Conservation (phyloP, 2,113 vertebrate genomes). For the Amazona guildingii region DNA sequence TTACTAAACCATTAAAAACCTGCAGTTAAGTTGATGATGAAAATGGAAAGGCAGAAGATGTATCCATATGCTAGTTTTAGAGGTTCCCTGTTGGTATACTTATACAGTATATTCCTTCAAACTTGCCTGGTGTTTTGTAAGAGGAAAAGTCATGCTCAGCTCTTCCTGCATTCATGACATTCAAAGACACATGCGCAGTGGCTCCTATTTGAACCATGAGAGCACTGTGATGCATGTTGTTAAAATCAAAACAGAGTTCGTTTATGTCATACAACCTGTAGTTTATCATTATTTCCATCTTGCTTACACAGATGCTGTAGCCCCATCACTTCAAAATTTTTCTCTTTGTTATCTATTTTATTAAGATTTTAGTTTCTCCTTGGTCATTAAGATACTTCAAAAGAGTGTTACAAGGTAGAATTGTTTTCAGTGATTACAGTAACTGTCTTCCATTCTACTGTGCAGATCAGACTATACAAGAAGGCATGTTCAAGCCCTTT, state of each 20-base stretch:
- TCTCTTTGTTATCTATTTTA: neutral
- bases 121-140: neutral
- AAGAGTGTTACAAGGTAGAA: neutral
- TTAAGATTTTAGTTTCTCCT: neutral
- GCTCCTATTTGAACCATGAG: neutral
- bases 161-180: neutral
- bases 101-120: neutral
- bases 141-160: neutral
- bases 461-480: neutral
- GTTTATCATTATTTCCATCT: neutral
- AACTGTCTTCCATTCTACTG: neutral
- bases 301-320: neutral
- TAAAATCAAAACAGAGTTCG: neutral
- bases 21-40: neutral
- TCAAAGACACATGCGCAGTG: neutral
- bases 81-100: neutral
- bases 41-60: neutral
- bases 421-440: neutral
- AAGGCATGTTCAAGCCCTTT: neutral
- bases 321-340: neutral
- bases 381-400: neutral
- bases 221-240: neutral
- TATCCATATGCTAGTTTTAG: neutral
- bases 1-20: neutral
- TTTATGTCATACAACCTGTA: neutral